Base-by-base conservation (phyloP, 1,140 invertebrate species). In the Hyles euphorbiae region DNA sequence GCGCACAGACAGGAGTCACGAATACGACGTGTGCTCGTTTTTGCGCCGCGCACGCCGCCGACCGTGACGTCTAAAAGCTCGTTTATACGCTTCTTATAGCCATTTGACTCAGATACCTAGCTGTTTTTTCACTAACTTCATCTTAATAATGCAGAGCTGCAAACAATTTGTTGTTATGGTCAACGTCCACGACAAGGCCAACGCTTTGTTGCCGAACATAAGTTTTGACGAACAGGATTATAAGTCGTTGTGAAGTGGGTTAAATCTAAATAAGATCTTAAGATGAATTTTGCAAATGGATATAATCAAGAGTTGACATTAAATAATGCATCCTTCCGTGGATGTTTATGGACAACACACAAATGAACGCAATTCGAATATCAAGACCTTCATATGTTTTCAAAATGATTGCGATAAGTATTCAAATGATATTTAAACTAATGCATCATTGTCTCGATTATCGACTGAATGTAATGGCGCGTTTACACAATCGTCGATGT, bases 31-130 rank as follows among this genome's bases (percentile, higher is more conserved):
- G 76, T 65, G 70, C 64, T 60, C 63, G 72, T 81, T 80, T 88
- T 88, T 84, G 74, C 67, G 50, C 60, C 65, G 62, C 60, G 71
- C 57, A 62, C 67, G 66, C 76, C 64, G 66, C 69, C 64, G 65
- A 81, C 70, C 85, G 82, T 87, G 72, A 84, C 82, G 72, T 74
- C 75, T 78, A 83, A 84, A 86, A 81, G 81, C 79, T 83, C 80
- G 76, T 85, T 84, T 83, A 79, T 76, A 78, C 63, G 76, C 76
- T 81, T 85, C 71, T 81, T 83, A 70, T 74, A 65, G 67, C 58
- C 68, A 60, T 80, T 80, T 70, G 64, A 70, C 68, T 76, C 61
- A 74, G 74, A 81, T 72, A 72, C 56, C 65, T 66, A 73, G 62
- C 56, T 61, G 62, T 75, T 82, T 79, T 81, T 81, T 74, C 50